Percentiles rank a stretch among this genome's conserved stretches.
Evolutionary conservation across 2,113 vertebrate species (phyloP).

Genomic region (Podilymbus podiceps): DNA sequence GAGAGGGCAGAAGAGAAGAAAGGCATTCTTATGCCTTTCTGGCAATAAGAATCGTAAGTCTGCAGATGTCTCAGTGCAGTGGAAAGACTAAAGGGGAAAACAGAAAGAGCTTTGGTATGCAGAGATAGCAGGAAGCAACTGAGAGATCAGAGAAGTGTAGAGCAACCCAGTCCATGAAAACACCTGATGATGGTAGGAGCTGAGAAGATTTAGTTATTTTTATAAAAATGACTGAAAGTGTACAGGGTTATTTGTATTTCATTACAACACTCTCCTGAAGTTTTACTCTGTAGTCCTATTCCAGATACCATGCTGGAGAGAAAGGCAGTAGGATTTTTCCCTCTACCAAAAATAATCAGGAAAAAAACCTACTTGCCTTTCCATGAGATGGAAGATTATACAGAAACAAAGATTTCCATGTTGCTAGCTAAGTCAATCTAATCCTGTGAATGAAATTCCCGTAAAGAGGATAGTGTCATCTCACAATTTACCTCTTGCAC

Average conservation of each 20-base stretch:
- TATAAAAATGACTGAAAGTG: neutral
- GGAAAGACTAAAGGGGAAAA: neutral
- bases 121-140: neutral
- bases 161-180: neutral
- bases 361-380: neutral
- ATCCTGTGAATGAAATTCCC: neutral
- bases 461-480: neutral
- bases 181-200: neutral
- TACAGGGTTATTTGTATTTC: neutral
- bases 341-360: neutral
- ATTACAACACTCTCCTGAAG: neutral
- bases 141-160: neutral
- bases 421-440: neutral
- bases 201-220: neutral
- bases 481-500: neutral
- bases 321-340: neutral
- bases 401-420: neutral
- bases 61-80: neutral
- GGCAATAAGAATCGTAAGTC: neutral
- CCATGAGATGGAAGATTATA: neutral
- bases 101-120: neutral
- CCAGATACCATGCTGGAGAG: rapidly evolving
- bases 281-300: neutral
- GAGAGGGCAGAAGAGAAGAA: neutral
- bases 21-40: neutral